These are phyloP conservation scores for Mnemiopsis leidyi DNA, from an alignment of 37 sponge, comb jelly and placozoan species.

Conservation along the genomic window DNA sequence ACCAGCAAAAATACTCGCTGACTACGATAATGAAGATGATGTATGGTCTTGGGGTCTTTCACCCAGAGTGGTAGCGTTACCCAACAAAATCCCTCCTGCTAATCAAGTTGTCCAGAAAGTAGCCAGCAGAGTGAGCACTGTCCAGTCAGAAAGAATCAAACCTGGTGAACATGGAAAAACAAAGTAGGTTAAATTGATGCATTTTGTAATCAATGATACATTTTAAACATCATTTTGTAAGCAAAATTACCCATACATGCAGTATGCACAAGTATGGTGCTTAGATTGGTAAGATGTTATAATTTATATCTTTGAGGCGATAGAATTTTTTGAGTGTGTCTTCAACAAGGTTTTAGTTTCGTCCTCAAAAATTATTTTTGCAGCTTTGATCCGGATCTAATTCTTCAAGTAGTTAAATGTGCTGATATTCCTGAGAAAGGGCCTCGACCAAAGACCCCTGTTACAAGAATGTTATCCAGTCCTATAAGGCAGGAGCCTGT, in stretches of 20 bases:
- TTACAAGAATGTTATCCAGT: neutral
- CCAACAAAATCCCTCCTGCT: neutral
- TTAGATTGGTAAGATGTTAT: too few relatives aligned
- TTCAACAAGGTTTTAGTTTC: too few relatives aligned
- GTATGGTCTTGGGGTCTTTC: constrained; percentile 52
- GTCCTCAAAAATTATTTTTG: too few relatives aligned
- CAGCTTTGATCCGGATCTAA: constrained; percentile 1
- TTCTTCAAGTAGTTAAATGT: constrained; percentile 42
- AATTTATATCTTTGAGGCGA: too few relatives aligned
- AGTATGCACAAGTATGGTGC: too few relatives aligned
- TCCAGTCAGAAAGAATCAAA: neutral
- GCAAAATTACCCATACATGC: too few relatives aligned
- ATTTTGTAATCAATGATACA: too few relatives aligned
- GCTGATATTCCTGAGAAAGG: neutral
- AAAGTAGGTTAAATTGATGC: too few relatives aligned
- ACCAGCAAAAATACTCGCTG: neutral
- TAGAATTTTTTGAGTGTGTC: too few relatives aligned
- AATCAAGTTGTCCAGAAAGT: neutral
- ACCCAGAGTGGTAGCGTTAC: neutral
- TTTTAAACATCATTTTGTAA: too few relatives aligned
- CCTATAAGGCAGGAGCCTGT: neutral
- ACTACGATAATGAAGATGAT: constrained; percentile 41
- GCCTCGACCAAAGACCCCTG: neutral
- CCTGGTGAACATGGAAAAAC: too few relatives aligned
- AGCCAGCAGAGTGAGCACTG: neutral